Percentiles rank a stretch among this genome's conserved stretches.
Conservation (phyloP, 2,888 invertebrate genomes). For the Fabriciana adippe region DNA sequence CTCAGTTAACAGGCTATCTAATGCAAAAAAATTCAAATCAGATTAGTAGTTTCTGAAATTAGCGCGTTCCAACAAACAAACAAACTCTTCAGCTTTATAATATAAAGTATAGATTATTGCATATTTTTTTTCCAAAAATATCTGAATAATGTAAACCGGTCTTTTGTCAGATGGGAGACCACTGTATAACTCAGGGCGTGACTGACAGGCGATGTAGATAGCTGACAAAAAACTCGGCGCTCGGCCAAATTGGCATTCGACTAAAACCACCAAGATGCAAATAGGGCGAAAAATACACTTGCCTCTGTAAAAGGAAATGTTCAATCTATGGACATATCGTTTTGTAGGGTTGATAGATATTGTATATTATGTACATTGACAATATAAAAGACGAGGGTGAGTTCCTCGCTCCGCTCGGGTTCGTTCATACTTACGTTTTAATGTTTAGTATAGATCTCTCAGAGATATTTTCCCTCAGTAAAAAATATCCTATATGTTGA, state of each 20-base stretch:
- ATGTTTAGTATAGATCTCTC: too few species aligned
- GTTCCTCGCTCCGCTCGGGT: neutral
- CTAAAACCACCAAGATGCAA: conserved; percentile 36
- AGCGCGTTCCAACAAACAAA: too few species aligned
- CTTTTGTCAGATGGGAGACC: neutral
- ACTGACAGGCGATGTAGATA: conserved; percentile 34
- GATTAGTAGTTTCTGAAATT: too few species aligned
- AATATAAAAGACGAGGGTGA: neutral
- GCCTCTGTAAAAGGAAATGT: conserved; percentile 6
- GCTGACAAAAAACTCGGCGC: conserved; percentile 36
- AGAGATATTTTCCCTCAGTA: too few species aligned
- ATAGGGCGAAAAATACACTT: conserved; percentile 32
- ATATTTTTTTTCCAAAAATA: too few species aligned
- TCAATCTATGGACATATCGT: conserved; percentile 9
- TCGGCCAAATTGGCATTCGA: conserved; percentile 38
- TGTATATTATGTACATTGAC: neutral
- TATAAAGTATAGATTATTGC: too few species aligned
- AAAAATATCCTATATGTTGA: too few species aligned
- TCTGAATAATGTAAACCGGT: too few species aligned
- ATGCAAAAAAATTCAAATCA: too few species aligned
- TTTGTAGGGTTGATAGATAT: neutral
- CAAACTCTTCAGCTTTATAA: too few species aligned
- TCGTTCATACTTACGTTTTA: too few species aligned
- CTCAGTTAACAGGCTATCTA: too few species aligned
- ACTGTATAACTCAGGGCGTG: conserved; percentile 27